phyloP scores from a whole-genome alignment of 2,888 invertebrate species.

The Antitype chi region DNA sequence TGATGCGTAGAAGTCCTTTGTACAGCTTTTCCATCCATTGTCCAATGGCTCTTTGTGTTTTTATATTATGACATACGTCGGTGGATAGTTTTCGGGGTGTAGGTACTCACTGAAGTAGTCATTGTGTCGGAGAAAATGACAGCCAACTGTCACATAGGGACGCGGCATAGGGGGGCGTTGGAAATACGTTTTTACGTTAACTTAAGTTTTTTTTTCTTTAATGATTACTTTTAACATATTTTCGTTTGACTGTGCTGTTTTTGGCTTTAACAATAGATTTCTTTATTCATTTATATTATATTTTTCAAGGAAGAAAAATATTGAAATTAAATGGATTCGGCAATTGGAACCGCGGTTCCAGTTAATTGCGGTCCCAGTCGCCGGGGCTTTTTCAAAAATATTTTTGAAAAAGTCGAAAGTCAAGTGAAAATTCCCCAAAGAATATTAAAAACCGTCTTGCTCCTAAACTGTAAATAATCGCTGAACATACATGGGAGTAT shows the following conservation, averaged over 20 bases:
- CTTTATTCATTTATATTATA: no score
- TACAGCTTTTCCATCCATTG: conserved; percentile 30
- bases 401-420: neutral
- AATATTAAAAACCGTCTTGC: neutral
- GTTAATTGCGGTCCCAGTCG: no score
- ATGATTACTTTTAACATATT: no score
- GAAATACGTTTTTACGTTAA: neutral
- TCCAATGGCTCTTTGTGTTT: conserved; percentile 36
- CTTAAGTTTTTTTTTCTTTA: neutral
- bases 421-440: neutral
- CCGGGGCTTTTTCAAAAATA: no score
- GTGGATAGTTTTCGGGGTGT: conserved; percentile 16
- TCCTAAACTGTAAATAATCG: neutral
- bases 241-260: no score
- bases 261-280: no score
- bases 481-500: neutral
- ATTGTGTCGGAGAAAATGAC: conserved; percentile 25
- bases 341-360: no score
- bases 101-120: conserved; percentile 4
- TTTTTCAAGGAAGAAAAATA: neutral
- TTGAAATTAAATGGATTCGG: no score
- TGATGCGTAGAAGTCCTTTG: conserved; percentile 30
- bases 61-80: conserved; percentile 14
- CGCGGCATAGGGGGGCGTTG: no score
- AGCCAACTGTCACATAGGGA: conserved; percentile 1